These are phyloP conservation scores for Oxyscelio sp. DNA, from an alignment of 2,888 invertebrate species.

Conservation along the genomic window DNA sequence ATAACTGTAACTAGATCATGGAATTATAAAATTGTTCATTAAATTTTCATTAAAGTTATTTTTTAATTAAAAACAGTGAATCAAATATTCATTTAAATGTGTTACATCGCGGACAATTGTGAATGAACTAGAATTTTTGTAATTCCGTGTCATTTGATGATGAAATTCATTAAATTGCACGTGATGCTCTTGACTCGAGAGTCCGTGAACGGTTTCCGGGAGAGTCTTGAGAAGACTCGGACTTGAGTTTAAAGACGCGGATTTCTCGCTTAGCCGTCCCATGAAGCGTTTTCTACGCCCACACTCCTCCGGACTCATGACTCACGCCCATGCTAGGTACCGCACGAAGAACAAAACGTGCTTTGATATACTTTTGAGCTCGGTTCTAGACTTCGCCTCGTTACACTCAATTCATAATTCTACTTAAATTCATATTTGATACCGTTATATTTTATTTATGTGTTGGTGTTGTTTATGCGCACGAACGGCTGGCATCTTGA, in stretches of 20 bases:
- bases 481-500: constrained; percentile 20
- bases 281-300: constrained; percentile 55
- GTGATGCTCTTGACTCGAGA: constrained; percentile 45
- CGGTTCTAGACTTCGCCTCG: constrained; percentile 32
- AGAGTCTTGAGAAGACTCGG: constrained; percentile 30
- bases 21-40: no score
- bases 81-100: no score
- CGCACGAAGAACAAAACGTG: constrained; percentile 38
- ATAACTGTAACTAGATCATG: no score
- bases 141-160: constrained; percentile 40
- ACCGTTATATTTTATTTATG: constrained; percentile 54
- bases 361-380: constrained; percentile 51
- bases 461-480: constrained; percentile 7
- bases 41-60: no score
- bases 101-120: no score
- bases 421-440: constrained; percentile 60
- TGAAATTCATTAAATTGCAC: constrained; percentile 57
- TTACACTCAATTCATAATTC: constrained; percentile 64
- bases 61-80: no score
- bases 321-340: constrained; percentile 58
- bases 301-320: constrained; percentile 45
- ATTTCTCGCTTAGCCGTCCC: constrained; percentile 42
- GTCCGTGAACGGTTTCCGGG: constrained; percentile 59
- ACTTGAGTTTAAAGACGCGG: constrained; percentile 42
- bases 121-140: no score